These are phyloP conservation scores for Lasioglossum villosulum DNA, from an alignment of 2,888 invertebrate species.

Conservation along the genomic window DNA sequence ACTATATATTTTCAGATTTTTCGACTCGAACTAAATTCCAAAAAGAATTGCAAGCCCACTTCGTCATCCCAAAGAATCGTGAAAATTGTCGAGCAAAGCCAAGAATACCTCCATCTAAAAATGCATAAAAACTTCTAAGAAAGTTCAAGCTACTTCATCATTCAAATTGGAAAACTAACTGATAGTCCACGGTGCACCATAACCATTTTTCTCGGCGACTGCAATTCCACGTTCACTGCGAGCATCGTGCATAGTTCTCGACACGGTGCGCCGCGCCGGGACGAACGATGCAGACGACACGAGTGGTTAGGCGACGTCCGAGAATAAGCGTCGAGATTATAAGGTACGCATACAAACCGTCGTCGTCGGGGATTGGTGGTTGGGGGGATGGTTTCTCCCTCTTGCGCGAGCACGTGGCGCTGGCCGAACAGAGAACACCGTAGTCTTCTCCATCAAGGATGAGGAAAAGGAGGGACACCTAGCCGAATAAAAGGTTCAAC, in stretches of 20 bases:
- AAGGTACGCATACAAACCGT: conserved; percentile 51
- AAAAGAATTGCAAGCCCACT: background rate
- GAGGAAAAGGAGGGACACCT: background rate
- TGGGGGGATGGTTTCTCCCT: conserved; percentile 3
- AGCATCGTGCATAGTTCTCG: background rate
- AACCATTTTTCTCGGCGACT: background rate
- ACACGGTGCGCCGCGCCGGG: conserved; percentile 23
- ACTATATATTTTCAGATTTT: background rate
- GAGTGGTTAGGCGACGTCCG: conserved; percentile 57
- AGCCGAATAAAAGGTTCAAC: background rate
- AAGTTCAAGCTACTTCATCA: background rate
- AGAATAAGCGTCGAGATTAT: conserved; percentile 64
- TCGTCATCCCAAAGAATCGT: background rate
- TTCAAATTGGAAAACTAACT: background rate
- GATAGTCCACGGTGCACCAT: background rate
- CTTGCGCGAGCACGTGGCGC: conserved; percentile 27
- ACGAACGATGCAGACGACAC: conserved; percentile 47
- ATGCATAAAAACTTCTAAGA: background rate
- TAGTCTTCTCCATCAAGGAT: background rate
- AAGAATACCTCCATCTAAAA: background rate
- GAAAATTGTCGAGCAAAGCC: background rate
- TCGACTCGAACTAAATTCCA: background rate
- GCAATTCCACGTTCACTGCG: background rate
- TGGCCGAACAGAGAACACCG: background rate
- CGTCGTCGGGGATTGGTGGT: conserved; percentile 26